Conservation (phyloP, 2,113 vertebrate genomes). For the Indicator indicator region DNA sequence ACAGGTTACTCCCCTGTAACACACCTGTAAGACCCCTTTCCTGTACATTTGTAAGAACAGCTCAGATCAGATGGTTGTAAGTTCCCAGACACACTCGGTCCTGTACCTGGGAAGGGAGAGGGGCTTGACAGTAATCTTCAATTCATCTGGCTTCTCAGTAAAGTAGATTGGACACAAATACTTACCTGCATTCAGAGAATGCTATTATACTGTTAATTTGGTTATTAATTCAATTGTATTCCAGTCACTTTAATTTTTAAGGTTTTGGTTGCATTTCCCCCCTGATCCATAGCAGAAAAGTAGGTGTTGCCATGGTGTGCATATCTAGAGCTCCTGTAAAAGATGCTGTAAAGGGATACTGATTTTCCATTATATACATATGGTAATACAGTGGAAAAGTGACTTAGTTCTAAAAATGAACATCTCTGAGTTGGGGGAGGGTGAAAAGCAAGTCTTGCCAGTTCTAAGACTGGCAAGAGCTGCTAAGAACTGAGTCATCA, state of each 20-base stretch:
- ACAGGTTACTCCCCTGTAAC: not conserved
- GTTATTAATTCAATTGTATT: not conserved
- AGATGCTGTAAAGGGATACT: not conserved
- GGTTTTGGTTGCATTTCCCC: not conserved
- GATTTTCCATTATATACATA: not conserved
- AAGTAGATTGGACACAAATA: not conserved
- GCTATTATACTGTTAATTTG: not conserved
- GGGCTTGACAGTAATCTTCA: not conserved
- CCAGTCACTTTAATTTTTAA: not conserved
- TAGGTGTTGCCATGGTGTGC: not conserved
- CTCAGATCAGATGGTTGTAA: not conserved
- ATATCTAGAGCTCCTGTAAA: not conserved
- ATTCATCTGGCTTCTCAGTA: not conserved
- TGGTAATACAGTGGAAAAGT: not conserved
- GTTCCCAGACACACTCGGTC: not conserved
- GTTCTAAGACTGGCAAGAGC: not conserved
- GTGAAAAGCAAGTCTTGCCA: not conserved
- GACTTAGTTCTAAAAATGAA: not conserved
- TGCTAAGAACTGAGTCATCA: not conserved
- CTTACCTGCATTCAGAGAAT: not conserved
- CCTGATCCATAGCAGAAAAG: not conserved
- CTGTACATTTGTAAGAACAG: not conserved
- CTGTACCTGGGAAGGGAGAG: not conserved
- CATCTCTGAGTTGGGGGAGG: fast-evolving
- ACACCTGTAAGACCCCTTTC: not conserved